These are phyloP conservation scores for Campoletis sonorensis DNA, from an alignment of 1,140 invertebrate genomes.

Conservation along the genomic window DNA sequence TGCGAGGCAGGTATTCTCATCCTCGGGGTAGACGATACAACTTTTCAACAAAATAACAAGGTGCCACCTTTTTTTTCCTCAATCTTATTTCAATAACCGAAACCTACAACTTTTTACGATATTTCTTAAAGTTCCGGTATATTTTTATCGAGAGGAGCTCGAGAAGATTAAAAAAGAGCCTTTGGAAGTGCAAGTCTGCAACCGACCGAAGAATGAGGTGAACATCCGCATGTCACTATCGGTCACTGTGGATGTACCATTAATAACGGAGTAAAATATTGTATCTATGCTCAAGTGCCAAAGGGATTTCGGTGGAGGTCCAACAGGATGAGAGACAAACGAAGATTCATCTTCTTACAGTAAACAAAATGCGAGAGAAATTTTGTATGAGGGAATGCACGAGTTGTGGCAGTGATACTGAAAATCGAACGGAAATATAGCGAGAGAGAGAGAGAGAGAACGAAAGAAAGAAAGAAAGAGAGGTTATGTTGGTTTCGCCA, in stretches of 20 bases:
- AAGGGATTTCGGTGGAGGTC: constrained; percentile 51
- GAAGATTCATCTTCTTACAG: not conserved
- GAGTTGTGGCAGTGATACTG: constrained; percentile 43
- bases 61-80: no score
- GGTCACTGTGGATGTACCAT: not conserved
- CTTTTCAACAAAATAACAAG: not conserved
- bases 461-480: no score
- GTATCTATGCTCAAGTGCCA: not conserved
- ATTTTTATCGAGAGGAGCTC: no score
- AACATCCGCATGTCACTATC: no score
- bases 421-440: constrained; percentile 56
- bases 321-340: constrained; percentile 40
- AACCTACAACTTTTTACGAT: no score
- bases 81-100: not conserved
- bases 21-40: not conserved
- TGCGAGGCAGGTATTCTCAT: not conserved
- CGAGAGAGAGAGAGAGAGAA: constrained; percentile 15
- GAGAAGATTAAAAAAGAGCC: no score
- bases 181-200: no score
- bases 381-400: constrained; percentile 50
- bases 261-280: not conserved
- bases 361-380: constrained; percentile 36
- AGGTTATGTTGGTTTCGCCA: constrained; percentile 49
- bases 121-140: no score
- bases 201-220: no score